phyloP scores from a whole-genome alignment of 2,113 vertebrate species.

The Tichodroma muraria region DNA sequence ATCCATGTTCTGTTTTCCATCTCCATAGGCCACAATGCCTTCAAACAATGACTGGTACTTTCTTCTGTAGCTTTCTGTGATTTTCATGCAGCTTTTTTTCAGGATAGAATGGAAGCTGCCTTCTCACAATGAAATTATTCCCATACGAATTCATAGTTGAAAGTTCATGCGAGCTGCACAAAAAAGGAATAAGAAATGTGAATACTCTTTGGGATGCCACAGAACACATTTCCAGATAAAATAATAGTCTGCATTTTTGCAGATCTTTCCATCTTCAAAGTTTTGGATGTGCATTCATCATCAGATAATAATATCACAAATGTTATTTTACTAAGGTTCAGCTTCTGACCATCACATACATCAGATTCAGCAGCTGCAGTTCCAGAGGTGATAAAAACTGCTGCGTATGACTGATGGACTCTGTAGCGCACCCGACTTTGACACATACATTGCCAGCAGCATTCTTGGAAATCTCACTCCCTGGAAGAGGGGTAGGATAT shows the following conservation, averaged over 20 bases:
- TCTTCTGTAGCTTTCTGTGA: constrained; percentile 32
- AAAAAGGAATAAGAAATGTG: constrained; percentile 15
- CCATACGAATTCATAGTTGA: constrained; percentile 12
- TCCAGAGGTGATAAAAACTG: background rate
- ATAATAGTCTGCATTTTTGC: constrained; percentile 9
- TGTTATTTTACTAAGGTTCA: background rate
- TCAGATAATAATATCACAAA: background rate
- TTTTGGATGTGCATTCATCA: background rate
- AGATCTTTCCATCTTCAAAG: constrained; percentile 7
- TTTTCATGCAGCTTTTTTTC: constrained; percentile 13
- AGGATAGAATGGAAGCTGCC: constrained; percentile 1
- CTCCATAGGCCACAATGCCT: background rate
- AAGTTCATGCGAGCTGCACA: constrained; percentile 30
- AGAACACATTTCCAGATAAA: constrained; percentile 26
- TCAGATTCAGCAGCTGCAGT: background rate
- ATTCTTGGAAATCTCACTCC: background rate
- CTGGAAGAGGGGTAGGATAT: background rate
- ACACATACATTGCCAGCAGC: background rate
- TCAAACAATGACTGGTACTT: constrained; percentile 48
- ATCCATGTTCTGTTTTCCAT: constrained; percentile 37
- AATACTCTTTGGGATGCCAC: background rate
- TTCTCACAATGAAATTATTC: constrained; percentile 42
- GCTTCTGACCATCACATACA: background rate
- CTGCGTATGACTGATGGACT: background rate
- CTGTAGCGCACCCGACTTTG: background rate